Conservation (phyloP, 2,797 vertebrate species). For the Cryptoprocta ferox region DNA sequence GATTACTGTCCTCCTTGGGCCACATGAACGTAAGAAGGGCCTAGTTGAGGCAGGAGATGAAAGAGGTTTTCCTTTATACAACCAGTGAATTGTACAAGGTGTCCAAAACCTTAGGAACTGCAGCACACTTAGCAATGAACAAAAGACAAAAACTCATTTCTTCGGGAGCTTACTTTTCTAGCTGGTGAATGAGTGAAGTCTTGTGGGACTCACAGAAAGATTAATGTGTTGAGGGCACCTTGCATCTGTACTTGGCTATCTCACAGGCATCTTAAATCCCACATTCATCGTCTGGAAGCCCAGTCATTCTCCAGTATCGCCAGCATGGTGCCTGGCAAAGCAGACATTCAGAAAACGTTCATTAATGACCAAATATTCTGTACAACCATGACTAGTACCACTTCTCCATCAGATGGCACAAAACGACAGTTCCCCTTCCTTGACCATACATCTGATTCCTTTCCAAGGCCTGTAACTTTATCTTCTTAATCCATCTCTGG, state of each 20-base stretch:
- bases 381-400: not conserved
- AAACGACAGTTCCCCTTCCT: not conserved
- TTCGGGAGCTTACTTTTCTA: not conserved
- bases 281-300: not conserved
- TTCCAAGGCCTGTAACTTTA: not conserved
- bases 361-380: not conserved
- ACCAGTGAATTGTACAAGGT: not conserved
- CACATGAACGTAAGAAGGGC: not conserved
- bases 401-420: not conserved
- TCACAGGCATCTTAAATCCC: not conserved
- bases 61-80: not conserved
- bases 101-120: not conserved
- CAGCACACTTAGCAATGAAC: not conserved
- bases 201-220: not conserved
- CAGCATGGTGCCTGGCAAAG: not conserved
- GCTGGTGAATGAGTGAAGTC: not conserved
- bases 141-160: not conserved
- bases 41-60: not conserved
- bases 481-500: constrained; percentile 9
- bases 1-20: not conserved
- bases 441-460: not conserved
- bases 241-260: not conserved
- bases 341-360: not conserved
- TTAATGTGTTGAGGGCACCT: not conserved
- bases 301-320: not conserved